A percentile compares a stretch with the other conserved stretches of the same genome.
phyloP scores from a whole-genome alignment of 2,888 invertebrate species.

The Polydrusus pterygomalis region DNA sequence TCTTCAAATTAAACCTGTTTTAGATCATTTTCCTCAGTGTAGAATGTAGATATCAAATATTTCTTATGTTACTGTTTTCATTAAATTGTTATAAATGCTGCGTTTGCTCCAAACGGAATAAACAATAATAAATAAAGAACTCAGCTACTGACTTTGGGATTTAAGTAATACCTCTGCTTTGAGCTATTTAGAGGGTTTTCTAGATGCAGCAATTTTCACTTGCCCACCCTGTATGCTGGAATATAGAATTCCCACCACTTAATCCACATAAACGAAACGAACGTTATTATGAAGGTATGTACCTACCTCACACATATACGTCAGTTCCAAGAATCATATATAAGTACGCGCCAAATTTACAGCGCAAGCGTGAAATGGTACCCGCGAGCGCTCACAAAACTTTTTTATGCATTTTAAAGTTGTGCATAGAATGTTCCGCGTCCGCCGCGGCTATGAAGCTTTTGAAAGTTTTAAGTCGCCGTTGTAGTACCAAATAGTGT shows the following conservation, averaged over 20 bases:
- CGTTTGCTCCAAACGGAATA: too few relatives aligned
- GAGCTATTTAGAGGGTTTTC: too few relatives aligned
- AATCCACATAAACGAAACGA: conserved; percentile 3
- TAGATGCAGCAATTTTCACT: too few relatives aligned
- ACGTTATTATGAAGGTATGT: not conserved
- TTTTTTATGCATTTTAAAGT: conserved; percentile 34
- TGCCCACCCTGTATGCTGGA: not conserved
- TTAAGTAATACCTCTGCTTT: too few relatives aligned
- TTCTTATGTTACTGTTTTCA: too few relatives aligned
- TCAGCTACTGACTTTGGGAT: too few relatives aligned
- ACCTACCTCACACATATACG: conserved; percentile 22
- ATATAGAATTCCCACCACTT: conserved; percentile 13
- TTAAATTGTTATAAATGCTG: too few relatives aligned
- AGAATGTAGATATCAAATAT: too few relatives aligned
- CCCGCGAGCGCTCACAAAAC: conserved; percentile 16
- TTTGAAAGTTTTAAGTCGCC: conserved; percentile 26
- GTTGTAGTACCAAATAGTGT: not conserved
- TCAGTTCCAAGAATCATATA: conserved; percentile 17
- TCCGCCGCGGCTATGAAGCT: not conserved
- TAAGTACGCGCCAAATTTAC: conserved; percentile 13
- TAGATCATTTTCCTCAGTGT: too few relatives aligned
- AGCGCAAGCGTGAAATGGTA: conserved; percentile 20
- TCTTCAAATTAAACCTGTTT: too few relatives aligned
- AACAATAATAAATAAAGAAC: too few relatives aligned
- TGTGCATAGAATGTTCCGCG: conserved; percentile 26